Conservation (phyloP, 2,113 vertebrate species). For the Sterna hirundo region DNA sequence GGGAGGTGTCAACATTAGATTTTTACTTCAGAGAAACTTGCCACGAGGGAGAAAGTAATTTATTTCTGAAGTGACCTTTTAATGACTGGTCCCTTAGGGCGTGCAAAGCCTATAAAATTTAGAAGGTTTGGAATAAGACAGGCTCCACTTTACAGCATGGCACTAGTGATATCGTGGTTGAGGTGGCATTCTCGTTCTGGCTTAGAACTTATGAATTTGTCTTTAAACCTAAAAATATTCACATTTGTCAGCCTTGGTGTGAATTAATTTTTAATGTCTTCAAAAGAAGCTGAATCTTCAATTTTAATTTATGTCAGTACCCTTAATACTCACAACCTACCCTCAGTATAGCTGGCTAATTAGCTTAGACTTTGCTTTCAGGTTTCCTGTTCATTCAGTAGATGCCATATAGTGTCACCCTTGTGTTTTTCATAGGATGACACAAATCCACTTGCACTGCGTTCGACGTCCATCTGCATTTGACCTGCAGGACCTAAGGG, state of each 20-base stretch:
- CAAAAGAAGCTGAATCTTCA: background rate
- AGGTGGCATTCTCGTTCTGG: background rate
- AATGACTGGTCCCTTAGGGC: conserved; percentile 63
- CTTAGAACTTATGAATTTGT: conserved; percentile 2
- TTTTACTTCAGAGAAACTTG: conserved; percentile 58
- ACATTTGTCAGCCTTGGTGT: background rate
- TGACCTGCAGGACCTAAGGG: background rate
- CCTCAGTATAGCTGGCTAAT: background rate
- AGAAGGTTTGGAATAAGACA: conserved; percentile 22
- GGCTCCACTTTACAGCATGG: conserved; percentile 45
- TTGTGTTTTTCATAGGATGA: background rate
- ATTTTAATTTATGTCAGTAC: background rate
- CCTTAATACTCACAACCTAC: background rate
- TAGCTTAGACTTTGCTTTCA: background rate
- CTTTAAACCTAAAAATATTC: background rate
- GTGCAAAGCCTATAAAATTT: conserved; percentile 66
- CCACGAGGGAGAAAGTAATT: conserved; percentile 49
- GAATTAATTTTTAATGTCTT: background rate
- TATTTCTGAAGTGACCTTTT: conserved; percentile 70
- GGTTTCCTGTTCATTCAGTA: background rate
- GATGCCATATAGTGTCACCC: background rate
- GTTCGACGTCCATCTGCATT: background rate
- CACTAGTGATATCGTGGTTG: background rate
- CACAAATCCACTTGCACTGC: background rate
- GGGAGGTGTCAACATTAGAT: conserved; percentile 9